Base-by-base conservation (phyloP, 2,797 vertebrate species). In the Margarornis squamiger region DNA sequence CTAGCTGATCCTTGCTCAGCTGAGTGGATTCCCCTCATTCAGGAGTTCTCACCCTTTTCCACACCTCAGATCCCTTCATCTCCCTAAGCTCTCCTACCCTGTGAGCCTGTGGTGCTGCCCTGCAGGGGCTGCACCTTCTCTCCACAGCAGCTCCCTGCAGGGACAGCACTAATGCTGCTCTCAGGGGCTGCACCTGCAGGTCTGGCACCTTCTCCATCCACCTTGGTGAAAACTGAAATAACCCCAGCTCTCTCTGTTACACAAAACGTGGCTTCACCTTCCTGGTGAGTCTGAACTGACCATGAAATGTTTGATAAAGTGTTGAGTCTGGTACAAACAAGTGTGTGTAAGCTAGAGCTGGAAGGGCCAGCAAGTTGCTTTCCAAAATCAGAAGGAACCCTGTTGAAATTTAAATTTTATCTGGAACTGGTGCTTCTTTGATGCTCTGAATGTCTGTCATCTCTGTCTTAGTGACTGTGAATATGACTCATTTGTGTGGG, bases 11-110 rank as follows among this genome's bases (percentile, higher is more conserved):
- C 27, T 67, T 38, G 34, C 79, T 95, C 34, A 63, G 89, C 79
- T 93, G 94, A 49, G 63, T 94, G 74, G 62, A 32, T 51, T 48
- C 92, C 80, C 78, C 93, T 91, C 22, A 59, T 49, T 86, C 18
- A 24, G 75, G 72, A 63, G 14, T 66, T 93, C 24, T 62, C 59
- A 45, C 34, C 17, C 32, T 73, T 74, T 92, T 57, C 26, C 32
- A 8, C 15, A 12, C 26, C 19, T 88, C 11, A 0, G 5, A 62
- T 73, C n/a, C 38, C 17, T 58, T 41, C 20, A 8, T 48, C 15
- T 62, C 38, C 0, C 45, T 10, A 61, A 41, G 27, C 3, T 54
- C 49, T 52, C 36, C n/a, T 9, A 6, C n/a, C 19, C 1, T 4
- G 13, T 19, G 4, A 30, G 19, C 10, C 36, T 18, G 2, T 38